phyloP scores from a whole-genome alignment of 2,113 vertebrate species.

The Nycticorax nycticorax region DNA sequence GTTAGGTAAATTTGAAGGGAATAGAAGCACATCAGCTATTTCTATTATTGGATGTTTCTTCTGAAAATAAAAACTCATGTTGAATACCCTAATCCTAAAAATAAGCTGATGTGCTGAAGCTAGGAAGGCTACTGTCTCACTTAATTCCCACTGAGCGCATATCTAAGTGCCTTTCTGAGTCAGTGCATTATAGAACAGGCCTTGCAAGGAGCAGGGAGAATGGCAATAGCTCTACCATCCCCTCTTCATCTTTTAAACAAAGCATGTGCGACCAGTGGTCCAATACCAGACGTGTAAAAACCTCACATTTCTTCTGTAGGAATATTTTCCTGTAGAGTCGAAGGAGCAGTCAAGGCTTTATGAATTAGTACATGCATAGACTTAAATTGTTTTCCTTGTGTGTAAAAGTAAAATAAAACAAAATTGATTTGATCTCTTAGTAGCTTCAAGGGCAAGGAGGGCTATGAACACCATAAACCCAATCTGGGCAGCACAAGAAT shows the following conservation, averaged over 20 bases:
- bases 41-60: constrained; percentile 41
- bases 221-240: background rate
- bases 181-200: background rate
- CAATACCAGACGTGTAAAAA: background rate
- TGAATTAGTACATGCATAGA: background rate
- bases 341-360: background rate
- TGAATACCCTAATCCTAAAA: constrained; percentile 3
- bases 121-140: constrained; percentile 19
- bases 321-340: background rate
- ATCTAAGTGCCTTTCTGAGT: background rate
- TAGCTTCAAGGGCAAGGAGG: background rate
- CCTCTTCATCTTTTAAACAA: background rate
- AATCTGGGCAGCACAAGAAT: background rate
- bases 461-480: background rate
- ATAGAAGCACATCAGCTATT: background rate
- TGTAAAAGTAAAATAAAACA: background rate
- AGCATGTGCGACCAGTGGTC: background rate
- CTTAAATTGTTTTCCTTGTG: background rate
- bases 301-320: background rate
- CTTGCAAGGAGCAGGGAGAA: background rate
- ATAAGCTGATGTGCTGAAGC: constrained; percentile 18
- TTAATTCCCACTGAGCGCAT: background rate
- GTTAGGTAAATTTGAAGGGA: constrained; percentile 10
- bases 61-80: constrained; percentile 21
- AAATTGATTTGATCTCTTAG: background rate